These are phyloP conservation scores for Myiopsitta monachus DNA, from an alignment of 2,113 vertebrate genomes.

Conservation along the genomic window DNA sequence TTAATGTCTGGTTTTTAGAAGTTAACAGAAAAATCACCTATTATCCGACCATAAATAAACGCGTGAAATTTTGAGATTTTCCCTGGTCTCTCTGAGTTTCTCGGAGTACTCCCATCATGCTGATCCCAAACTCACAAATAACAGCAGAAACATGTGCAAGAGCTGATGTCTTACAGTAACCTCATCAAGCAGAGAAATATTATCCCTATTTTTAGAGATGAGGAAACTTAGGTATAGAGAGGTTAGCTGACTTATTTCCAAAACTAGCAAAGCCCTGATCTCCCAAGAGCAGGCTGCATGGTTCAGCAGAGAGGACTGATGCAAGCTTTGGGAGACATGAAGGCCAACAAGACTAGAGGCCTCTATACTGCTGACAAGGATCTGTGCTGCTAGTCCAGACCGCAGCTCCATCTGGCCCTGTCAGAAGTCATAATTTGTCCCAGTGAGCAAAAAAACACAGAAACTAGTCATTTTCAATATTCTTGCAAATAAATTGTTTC, in stretches of 20 bases:
- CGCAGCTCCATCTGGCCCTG: neutral
- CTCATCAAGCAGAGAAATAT: neutral
- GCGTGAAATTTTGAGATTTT: neutral
- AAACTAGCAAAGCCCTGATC: neutral
- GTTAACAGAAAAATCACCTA: neutral
- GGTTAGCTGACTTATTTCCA: neutral
- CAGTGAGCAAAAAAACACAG: neutral
- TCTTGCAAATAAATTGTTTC: neutral
- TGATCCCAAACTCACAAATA: neutral
- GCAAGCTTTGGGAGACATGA: neutral
- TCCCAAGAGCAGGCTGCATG: neutral
- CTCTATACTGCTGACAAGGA: neutral
- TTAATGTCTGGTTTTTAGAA: neutral
- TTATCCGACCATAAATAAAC: neutral
- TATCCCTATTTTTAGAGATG: neutral
- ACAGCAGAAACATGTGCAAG: neutral
- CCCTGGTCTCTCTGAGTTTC: neutral
- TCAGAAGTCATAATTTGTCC: neutral
- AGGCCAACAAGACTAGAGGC: neutral
- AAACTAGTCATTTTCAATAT: neutral
- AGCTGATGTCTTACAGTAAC: neutral
- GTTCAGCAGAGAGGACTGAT: neutral
- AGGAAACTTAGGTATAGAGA: neutral
- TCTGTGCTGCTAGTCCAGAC: neutral
- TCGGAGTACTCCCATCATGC: neutral